Conservation (phyloP, 2,113 vertebrate species). For the Entelurus aequoreus region DNA sequence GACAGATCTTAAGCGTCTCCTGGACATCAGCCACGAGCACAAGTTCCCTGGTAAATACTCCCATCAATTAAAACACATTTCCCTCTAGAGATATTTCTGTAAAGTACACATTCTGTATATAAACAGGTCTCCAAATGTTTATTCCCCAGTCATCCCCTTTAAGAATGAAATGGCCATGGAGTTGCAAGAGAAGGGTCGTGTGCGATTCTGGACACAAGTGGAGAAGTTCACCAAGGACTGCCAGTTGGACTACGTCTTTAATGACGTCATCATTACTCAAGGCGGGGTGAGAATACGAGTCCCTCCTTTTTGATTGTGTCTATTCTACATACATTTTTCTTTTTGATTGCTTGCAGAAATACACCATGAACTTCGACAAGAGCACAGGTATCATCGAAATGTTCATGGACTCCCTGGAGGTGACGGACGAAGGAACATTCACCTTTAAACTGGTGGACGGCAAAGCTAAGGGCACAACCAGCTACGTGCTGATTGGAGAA, state of each 20-base stretch:
- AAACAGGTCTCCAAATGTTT: background rate
- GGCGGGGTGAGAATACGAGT: slow-evolving; percentile 76
- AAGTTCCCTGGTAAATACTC: slow-evolving; percentile 88
- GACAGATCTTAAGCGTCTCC: slow-evolving; percentile 85
- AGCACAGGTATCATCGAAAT: slow-evolving; percentile 89
- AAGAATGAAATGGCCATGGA: slow-evolving; percentile 87
- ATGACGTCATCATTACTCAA: slow-evolving; percentile 82
- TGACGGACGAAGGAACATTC: slow-evolving; percentile 92
- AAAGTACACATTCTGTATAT: background rate
- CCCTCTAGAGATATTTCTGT: background rate
- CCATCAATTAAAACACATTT: background rate
- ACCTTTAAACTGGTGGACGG: slow-evolving; percentile 95
- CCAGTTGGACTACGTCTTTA: slow-evolving; percentile 88
- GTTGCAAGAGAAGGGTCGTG: slow-evolving; percentile 91
- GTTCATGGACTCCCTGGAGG: slow-evolving; percentile 91
- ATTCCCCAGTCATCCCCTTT: slow-evolving; percentile 81
- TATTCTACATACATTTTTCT: background rate
- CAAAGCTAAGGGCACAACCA: slow-evolving; percentile 90
- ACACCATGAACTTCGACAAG: slow-evolving; percentile 87
- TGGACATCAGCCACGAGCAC: slow-evolving; percentile 88
- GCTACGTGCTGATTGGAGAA: slow-evolving; percentile 91
- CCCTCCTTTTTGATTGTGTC: background rate
- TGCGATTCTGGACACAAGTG: slow-evolving; percentile 93
- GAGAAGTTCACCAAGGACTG: slow-evolving; percentile 83
- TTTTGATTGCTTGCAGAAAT: slow-evolving; percentile 78